Percentiles rank a stretch among this genome's conserved stretches.
These are phyloP conservation scores for Pammene fasciana DNA, from an alignment of 2,888 invertebrate genomes.

Conservation along the genomic window DNA sequence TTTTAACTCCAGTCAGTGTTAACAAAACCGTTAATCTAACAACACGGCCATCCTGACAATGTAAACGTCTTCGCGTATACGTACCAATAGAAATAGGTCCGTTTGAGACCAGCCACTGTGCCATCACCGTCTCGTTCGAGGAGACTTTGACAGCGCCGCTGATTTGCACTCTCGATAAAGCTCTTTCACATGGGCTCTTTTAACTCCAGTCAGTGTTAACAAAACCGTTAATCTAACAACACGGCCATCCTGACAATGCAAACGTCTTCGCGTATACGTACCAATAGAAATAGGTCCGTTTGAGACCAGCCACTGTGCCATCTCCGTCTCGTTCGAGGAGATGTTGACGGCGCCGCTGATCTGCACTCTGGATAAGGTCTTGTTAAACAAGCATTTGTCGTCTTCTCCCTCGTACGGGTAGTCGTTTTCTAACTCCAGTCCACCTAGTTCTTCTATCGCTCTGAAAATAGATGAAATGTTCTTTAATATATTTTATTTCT, in stretches of 20 bases:
- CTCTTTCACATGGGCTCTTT: constrained; percentile 95
- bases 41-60: too few relatives aligned
- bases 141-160: constrained; percentile 93
- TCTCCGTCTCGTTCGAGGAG: constrained; percentile 92
- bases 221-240: not conserved
- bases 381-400: constrained; percentile 90
- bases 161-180: constrained; percentile 85
- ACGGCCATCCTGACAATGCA: not conserved
- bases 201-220: constrained; percentile 86
- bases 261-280: constrained; percentile 46
- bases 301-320: constrained; percentile 94
- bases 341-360: constrained; percentile 93
- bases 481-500: too few relatives aligned
- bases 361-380: constrained; percentile 84
- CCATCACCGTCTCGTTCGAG: constrained; percentile 94
- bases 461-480: constrained; percentile 66
- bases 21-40: too few relatives aligned
- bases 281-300: constrained; percentile 98
- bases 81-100: constrained; percentile 57
- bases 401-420: constrained; percentile 96
- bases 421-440: constrained; percentile 93
- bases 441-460: constrained; percentile 93
- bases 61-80: too few relatives aligned
- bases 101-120: constrained; percentile 92
- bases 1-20: too few relatives aligned